Base-by-base conservation (phyloP, 2,888 invertebrate genomes). In the Cephus sareptanus region DNA sequence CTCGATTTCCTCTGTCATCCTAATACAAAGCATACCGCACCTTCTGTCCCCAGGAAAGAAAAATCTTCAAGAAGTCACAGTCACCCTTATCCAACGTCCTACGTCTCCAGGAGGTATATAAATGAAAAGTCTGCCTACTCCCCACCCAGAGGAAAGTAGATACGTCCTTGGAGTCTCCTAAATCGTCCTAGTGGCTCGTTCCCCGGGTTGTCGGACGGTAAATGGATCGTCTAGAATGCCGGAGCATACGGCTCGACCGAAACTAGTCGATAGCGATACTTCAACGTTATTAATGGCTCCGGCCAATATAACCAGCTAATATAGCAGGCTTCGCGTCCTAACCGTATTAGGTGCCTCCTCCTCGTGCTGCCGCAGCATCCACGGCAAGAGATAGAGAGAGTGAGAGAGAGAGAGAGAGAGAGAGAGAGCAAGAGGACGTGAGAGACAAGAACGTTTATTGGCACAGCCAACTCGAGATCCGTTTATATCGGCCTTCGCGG, bases 271-370 rank as follows among this genome's bases (percentile, higher is more conserved):
- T 87, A 87, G 85, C 85, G 82, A 87, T 87, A 85, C 87, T 88
- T 87, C 85, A 86, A 83, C 83, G 84, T 89, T 89, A 90, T 90
- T 89, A 89, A 89, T 89, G 85, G 87, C 84, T 81, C 83, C 77
- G 78, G 79, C 87, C 88, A 85, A 89, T 89, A 88, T 87, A 88
- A 87, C 87, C 81, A 82, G 80, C 77, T 77, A 77, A 77, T 77
- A 77, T 75, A 77, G 37, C 70, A 70, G 75, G 80, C 75, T 80
- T 83, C 79, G 75, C 76, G 80, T 83, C 80, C 78, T 84, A 84
- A 84, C 82, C 81, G 79, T 81, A 83, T 85, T 85, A 85, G 78
- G 75, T 69, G 75, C 77, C 73, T 75, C 80, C 56, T 56, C 23
- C 56, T 56, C 56, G 9, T 56, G 56, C 56, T 56, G 15, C 56